phyloP scores from a whole-genome alignment of 2,797 vertebrate species.

The Hippocampus kuda region DNA sequence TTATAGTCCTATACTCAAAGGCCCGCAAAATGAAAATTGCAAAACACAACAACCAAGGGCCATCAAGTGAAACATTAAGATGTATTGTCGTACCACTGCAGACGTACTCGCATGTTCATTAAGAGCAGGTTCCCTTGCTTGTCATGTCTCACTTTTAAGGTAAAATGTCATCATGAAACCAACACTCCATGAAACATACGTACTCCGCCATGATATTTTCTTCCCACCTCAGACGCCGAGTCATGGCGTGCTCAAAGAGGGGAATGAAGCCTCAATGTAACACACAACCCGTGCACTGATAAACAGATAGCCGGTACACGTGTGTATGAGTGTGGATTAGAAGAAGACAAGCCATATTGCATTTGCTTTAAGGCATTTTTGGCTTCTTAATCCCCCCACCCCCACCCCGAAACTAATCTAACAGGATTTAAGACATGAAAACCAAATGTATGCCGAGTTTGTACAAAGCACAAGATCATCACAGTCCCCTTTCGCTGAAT shows the following conservation, averaged over 20 bases:
- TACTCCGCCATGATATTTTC: conserved; percentile 14
- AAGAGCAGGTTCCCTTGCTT: no score
- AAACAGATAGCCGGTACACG: not conserved
- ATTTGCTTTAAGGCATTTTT: not conserved
- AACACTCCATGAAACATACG: conserved; percentile 19
- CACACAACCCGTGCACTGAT: not conserved
- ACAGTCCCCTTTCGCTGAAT: not conserved
- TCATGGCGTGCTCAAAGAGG: conserved; percentile 3
- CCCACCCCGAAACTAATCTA: not conserved
- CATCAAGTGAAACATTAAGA: no score
- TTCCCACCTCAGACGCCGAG: conserved; percentile 14
- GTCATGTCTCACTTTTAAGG: no score
- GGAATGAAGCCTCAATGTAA: conserved; percentile 17
- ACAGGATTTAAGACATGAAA: not conserved
- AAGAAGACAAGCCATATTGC: not conserved
- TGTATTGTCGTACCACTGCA: no score
- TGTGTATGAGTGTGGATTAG: not conserved
- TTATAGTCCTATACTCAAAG: no score
- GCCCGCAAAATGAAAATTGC: not conserved
- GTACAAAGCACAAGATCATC: not conserved
- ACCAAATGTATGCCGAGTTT: not conserved
- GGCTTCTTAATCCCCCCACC: not conserved
- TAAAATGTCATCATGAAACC: no score
- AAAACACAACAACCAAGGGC: no score
- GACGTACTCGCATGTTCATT: no score